phyloP scores from a whole-genome alignment of 1,140 invertebrate genomes.

The Sweltsa coloradensis region DNA sequence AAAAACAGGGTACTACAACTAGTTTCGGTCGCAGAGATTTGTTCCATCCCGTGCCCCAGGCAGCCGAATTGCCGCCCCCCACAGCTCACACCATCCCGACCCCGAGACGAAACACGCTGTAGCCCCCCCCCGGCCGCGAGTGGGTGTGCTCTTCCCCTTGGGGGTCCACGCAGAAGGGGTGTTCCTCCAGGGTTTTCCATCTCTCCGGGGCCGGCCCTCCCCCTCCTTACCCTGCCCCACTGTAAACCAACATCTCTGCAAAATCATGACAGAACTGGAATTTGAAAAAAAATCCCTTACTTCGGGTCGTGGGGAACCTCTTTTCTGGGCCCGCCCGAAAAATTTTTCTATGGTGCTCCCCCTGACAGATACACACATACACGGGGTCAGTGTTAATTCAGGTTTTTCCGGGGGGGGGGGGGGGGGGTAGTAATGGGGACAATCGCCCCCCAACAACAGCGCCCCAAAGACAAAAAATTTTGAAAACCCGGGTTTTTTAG shows the following conservation, averaged over 20 bases:
- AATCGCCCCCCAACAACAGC: no score
- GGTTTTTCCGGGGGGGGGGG: no score
- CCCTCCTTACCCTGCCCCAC: slow-evolving; percentile 56
- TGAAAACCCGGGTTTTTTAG: no score
- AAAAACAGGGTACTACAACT: slow-evolving; percentile 33
- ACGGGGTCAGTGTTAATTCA: no score
- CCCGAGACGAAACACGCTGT: slow-evolving; percentile 52
- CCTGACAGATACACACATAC: no score
- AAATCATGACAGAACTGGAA: no score
- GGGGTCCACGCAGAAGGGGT: slow-evolving; percentile 44
- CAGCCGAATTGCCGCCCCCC: slow-evolving; percentile 50
- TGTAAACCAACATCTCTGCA: slow-evolving; percentile 47
- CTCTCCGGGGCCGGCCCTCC: slow-evolving; percentile 54
- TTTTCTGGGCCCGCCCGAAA: no score
- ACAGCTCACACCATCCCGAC: slow-evolving; percentile 58
- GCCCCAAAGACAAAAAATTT: no score
- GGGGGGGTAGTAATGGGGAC: no score
- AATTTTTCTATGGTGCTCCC: no score
- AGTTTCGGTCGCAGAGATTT: slow-evolving; percentile 45
- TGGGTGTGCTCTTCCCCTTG: slow-evolving; percentile 41
- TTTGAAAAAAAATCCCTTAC: no score
- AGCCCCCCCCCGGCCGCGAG: slow-evolving; percentile 41
- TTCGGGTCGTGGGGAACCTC: no score
- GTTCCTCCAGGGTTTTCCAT: slow-evolving; percentile 34
- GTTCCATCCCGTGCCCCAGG: slow-evolving; percentile 49